Conservation (phyloP, 2,113 vertebrate species). For the Echinops telfairi region DNA sequence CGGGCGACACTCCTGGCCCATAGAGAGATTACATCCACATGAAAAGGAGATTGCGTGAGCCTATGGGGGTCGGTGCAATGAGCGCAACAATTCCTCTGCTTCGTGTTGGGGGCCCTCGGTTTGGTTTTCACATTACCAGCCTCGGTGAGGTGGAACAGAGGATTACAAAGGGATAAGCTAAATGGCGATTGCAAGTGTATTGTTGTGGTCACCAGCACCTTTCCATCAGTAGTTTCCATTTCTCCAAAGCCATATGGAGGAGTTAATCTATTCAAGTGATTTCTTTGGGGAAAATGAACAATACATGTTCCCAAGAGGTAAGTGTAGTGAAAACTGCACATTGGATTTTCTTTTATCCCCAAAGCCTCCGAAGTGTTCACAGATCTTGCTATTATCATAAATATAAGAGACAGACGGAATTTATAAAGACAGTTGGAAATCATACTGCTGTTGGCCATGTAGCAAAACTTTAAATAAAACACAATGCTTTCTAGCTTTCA, state of each 20-base stretch:
- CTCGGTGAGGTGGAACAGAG: conserved; percentile 62
- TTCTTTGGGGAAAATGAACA: conserved; percentile 72
- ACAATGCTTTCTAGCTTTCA: neutral
- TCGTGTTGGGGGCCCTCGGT: neutral
- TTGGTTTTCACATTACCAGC: conserved; percentile 13
- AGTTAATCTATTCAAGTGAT: conserved; percentile 71
- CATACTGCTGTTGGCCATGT: conserved; percentile 50
- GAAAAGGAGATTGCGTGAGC: neutral
- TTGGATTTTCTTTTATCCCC: conserved; percentile 66
- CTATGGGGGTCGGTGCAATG: neutral
- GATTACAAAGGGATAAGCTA: conserved; percentile 56
- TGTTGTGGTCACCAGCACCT: conserved; percentile 61
- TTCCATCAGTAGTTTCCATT: conserved; percentile 67
- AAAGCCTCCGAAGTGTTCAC: conserved; percentile 50
- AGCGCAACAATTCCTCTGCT: neutral
- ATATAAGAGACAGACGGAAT: conserved; percentile 65
- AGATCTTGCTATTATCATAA: conserved; percentile 70
- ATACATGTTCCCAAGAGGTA: conserved; percentile 5
- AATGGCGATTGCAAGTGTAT: conserved; percentile 26
- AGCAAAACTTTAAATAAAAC: conserved; percentile 60
- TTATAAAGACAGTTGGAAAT: conserved; percentile 65
- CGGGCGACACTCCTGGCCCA: neutral
- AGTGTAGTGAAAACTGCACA: conserved; percentile 60
- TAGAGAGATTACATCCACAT: neutral
- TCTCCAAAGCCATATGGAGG: conserved; percentile 56